Evolutionary conservation across 2,113 vertebrate species (phyloP), one percentile per base, ranked within the genome.

Genomic region (Uria lomvia): DNA sequence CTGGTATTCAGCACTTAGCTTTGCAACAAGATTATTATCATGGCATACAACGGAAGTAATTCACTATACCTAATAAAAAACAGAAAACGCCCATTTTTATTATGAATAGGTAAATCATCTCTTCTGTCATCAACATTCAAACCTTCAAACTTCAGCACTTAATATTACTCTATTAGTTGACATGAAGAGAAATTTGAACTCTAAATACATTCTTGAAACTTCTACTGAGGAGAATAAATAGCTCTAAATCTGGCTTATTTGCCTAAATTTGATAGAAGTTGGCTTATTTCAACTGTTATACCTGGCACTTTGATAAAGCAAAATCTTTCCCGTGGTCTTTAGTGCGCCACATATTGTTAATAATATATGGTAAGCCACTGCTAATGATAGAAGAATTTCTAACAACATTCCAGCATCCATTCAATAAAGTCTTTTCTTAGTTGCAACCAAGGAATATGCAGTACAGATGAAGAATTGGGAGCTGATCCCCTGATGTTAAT

Each of bases 311-410:
- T n/a, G 49, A 45, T 47, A 52, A 79, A 73, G 15, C 8, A 80
- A 70, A 92, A 66, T 50, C 32, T 72, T 94, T 32, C 47, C 38
- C 26, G 17, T 74, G 58, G 30, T 62, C 27, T 86, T 71, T 42
- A 76, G 77, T 2, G 0, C 0, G 0, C 45, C 36, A 68, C 19
- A 32, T 50, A 55, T 40, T 84, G 47, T 42, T 68, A 53, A 72
- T 67, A n/a, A 45, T 26, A 38, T 49, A 60, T 27, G 22, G 22
- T 49, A 26, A 83, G 9, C 11, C 72, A 55, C 1, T 11, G 63
- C 19, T 83, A 88, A 77, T 32, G 27, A 78, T 6, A 47, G 8
- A 81, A 81, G 5, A 67, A 79, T 27, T 63, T 70, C 81, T 49
- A 88, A 73, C 16, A 83, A 10, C 43, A 23, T 81, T 84, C 42